Evolutionary conservation across 2,888 invertebrate genomes (phyloP).

Genomic region (Nasonia oneida): DNA sequence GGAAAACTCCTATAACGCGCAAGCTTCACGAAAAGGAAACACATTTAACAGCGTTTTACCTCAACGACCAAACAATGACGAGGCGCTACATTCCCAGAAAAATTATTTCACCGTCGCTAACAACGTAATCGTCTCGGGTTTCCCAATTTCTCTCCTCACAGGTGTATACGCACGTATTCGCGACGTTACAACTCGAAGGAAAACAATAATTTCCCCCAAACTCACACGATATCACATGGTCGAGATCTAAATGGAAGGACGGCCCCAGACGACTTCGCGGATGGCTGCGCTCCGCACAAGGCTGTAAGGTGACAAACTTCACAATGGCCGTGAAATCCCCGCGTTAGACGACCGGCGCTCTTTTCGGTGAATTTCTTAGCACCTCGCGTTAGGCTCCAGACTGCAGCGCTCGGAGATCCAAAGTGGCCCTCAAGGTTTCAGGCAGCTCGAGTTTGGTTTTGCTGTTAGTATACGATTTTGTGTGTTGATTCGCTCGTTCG

Average conservation of each 20-base stretch:
- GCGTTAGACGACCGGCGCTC: not conserved
- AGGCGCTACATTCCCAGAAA: not conserved
- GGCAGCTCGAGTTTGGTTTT: conserved; percentile 24
- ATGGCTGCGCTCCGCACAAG: conserved; percentile 33
- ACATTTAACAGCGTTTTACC: not conserved
- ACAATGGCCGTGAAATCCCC: conserved; percentile 6
- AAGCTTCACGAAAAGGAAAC: too few species aligned
- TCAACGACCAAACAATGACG: not conserved
- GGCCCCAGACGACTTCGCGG: conserved; percentile 22
- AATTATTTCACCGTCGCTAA: not conserved
- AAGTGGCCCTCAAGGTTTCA: conserved; percentile 19
- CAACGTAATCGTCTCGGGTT: not conserved
- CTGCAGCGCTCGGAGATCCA: conserved; percentile 1
- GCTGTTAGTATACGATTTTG: conserved; percentile 13
- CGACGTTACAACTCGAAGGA: not conserved
- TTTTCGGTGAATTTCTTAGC: conserved; percentile 26
- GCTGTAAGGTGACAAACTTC: conserved; percentile 37
- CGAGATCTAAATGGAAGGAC: not conserved
- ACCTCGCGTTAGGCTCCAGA: conserved; percentile 4
- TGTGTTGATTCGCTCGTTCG: not conserved
- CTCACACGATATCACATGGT: not conserved
- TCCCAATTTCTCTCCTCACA: not conserved
- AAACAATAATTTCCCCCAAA: not conserved
- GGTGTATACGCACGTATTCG: not conserved
- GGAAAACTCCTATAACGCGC: too few species aligned